A percentile compares a stretch with the other conserved stretches of the same genome.
Evolutionary conservation across 2,888 invertebrate genomes (phyloP).

Genomic region (Microchrysa polita): DNA sequence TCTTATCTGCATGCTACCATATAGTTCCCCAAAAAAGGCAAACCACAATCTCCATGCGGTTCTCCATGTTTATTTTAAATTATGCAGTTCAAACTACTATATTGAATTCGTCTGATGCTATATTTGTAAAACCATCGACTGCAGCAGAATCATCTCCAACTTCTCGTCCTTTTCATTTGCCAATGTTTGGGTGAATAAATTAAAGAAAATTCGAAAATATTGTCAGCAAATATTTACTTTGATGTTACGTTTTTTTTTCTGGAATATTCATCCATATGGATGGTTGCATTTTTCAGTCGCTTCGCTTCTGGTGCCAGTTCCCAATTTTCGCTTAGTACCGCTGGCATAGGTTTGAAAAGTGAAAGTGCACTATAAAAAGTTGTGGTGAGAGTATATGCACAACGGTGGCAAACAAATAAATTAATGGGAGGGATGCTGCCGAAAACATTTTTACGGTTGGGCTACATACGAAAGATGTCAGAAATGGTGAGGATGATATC

Average conservation of each 20-base stretch:
- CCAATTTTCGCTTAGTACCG: neutral
- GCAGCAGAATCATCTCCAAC: too few species aligned
- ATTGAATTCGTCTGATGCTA: too few species aligned
- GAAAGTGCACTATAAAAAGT: too few species aligned
- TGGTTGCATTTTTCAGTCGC: neutral
- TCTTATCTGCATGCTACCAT: too few species aligned
- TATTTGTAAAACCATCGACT: too few species aligned
- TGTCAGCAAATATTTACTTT: conserved; percentile 43
- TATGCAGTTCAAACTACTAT: too few species aligned
- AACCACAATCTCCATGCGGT: too few species aligned
- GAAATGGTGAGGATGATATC: neutral
- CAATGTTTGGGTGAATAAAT: conserved; percentile 37
- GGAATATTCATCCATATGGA: neutral
- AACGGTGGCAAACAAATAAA: neutral
- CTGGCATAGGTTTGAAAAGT: too few species aligned
- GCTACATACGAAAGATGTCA: neutral
- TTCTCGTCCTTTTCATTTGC: neutral
- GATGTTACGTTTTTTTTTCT: conserved; percentile 20
- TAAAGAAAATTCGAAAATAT: conserved; percentile 41
- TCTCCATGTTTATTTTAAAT: too few species aligned
- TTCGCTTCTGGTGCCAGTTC: conserved; percentile 4
- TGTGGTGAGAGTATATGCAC: too few species aligned
- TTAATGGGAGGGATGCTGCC: neutral
- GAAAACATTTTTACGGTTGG: neutral
- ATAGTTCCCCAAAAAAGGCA: too few species aligned